A percentile compares a stretch with the other conserved stretches of the same genome.
These are phyloP conservation scores for Luscinia megarhynchos DNA, from an alignment of 2,797 vertebrate genomes.

Conservation along the genomic window DNA sequence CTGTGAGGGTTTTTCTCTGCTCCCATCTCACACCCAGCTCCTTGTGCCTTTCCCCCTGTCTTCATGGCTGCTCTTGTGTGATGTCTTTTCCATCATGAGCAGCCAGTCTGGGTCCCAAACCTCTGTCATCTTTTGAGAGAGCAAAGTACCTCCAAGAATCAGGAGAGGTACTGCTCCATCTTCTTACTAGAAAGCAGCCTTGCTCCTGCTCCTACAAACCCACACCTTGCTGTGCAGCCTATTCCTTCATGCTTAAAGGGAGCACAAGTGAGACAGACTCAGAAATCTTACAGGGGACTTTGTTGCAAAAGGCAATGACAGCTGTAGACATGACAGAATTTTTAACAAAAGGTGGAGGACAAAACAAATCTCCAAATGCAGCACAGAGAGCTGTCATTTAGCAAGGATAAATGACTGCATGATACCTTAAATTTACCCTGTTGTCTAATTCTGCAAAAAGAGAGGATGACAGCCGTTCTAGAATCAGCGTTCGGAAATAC, in stretches of 20 bases:
- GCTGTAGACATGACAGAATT: background rate
- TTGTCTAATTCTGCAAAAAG: slow-evolving; percentile 70
- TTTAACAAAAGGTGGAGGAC: slow-evolving; percentile 11
- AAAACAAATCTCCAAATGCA: slow-evolving; percentile 35
- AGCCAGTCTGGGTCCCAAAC: background rate
- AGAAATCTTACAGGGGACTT: background rate
- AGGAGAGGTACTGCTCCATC: background rate
- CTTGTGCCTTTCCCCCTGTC: background rate
- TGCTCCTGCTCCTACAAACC: background rate
- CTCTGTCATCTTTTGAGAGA: background rate
- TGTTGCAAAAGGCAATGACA: background rate
- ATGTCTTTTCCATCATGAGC: background rate
- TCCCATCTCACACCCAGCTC: background rate
- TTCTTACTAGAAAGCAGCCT: background rate
- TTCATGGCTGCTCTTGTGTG: background rate
- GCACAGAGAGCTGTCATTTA: slow-evolving; percentile 30
- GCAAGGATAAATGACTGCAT: slow-evolving; percentile 11
- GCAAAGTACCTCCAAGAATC: background rate
- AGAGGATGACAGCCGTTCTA: slow-evolving; percentile 65
- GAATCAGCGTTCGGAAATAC: slow-evolving; percentile 70
- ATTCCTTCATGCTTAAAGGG: background rate
- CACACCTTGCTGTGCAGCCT: background rate
- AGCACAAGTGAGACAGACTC: background rate
- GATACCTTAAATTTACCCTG: slow-evolving; percentile 60
- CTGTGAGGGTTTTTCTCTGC: background rate